These are phyloP conservation scores for Sebastes kiyomatsui DNA, from an alignment of 2,797 vertebrate genomes.

Conservation along the genomic window DNA sequence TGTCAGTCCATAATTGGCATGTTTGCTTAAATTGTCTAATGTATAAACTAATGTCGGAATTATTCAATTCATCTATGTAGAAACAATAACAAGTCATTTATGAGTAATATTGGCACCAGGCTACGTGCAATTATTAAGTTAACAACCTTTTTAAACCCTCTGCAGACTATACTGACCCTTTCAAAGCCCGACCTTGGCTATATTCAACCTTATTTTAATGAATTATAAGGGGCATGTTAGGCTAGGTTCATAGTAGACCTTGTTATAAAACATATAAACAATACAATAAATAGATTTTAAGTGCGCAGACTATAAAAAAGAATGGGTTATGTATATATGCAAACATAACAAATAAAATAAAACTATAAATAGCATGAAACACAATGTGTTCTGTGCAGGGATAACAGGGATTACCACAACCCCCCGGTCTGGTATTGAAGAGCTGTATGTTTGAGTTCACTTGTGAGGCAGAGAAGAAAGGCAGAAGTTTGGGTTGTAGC, in stretches of 20 bases:
- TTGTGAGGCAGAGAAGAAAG: too few relatives aligned
- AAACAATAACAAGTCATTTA: background rate
- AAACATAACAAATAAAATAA: background rate
- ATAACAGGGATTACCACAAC: constrained; percentile 30
- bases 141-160: background rate
- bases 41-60: background rate
- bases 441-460: too few relatives aligned
- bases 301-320: too few relatives aligned
- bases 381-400: constrained; percentile 1
- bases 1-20: background rate
- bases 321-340: too few relatives aligned
- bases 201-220: background rate
- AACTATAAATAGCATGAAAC: background rate
- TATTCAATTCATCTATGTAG: background rate
- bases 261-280: too few relatives aligned
- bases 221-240: background rate
- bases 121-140: background rate
- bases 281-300: too few relatives aligned
- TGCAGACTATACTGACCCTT: background rate
- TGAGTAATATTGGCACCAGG: background rate
- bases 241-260: background rate
- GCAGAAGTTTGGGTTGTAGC: too few relatives aligned
- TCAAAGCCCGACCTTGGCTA: background rate
- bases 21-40: background rate
- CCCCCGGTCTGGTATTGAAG: background rate